A percentile compares a stretch with the other conserved stretches of the same genome.
phyloP scores from a whole-genome alignment of 2,113 vertebrate genomes.

The Phyllostomus discolor region DNA sequence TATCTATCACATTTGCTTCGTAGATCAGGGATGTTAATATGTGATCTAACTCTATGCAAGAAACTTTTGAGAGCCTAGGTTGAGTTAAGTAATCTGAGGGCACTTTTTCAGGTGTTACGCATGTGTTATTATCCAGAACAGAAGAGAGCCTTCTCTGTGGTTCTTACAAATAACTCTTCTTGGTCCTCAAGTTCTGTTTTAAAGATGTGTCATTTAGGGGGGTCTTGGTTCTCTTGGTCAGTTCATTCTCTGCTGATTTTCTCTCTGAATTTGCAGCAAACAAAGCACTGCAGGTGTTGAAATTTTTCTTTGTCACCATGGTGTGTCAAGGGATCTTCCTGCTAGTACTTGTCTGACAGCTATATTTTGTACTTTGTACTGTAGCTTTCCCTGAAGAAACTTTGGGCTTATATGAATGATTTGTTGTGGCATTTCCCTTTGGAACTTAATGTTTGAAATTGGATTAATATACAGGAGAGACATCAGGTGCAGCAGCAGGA shows the following conservation, averaged over 20 bases:
- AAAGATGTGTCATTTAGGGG: background rate
- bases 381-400: background rate
- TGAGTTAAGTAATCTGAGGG: background rate
- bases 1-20: background rate
- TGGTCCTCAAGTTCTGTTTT: background rate
- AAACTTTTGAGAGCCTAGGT: background rate
- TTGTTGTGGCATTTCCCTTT: conserved; percentile 1
- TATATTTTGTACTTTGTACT: background rate
- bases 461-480: background rate
- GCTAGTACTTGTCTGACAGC: background rate
- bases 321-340: background rate
- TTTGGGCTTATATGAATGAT: background rate
- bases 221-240: background rate
- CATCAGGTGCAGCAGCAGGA: background rate
- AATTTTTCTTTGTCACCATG: background rate
- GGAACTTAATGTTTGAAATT: background rate
- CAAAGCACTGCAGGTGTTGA: background rate
- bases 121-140: background rate
- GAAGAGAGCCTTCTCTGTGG: background rate
- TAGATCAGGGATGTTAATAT: background rate
- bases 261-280: background rate
- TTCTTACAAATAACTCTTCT: background rate
- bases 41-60: background rate
- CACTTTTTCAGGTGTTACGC: background rate
- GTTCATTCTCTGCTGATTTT: background rate